phyloP scores from a whole-genome alignment of 2,113 vertebrate genomes.

The Hirundichthys speculiger region DNA sequence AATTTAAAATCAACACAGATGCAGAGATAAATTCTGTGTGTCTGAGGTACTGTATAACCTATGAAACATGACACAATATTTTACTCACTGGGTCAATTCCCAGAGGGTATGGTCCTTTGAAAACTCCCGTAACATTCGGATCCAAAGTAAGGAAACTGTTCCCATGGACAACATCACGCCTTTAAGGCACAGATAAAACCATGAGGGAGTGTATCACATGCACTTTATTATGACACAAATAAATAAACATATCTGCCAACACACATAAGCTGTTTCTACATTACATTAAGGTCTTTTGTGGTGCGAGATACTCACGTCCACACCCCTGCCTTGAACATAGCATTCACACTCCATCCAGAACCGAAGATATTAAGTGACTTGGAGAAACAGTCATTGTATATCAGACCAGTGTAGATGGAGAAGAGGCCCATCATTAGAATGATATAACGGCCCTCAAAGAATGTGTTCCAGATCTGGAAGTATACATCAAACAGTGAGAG shows the following conservation, averaged over 20 bases:
- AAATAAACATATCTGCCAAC: not conserved
- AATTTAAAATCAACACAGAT: not conserved
- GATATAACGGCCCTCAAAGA: conserved; percentile 95
- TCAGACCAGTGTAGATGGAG: conserved; percentile 94
- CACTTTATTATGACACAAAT: not conserved
- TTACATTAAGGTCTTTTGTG: not conserved
- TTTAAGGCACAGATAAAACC: conserved; percentile 40
- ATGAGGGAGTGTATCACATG: conserved; percentile 1
- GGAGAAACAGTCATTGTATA: conserved; percentile 99
- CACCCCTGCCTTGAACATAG: conserved; percentile 79
- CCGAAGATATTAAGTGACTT: conserved; percentile 95
- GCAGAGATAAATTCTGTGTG: not conserved
- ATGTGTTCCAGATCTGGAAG: conserved; percentile 89
- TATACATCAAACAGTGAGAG: conserved; percentile 12
- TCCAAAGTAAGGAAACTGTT: conserved; percentile 83
- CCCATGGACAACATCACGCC: not conserved
- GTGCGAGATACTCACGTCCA: conserved; percentile 82
- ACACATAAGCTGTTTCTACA: not conserved
- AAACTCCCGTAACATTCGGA: conserved; percentile 88
- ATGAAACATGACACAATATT: not conserved
- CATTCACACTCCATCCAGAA: conserved; percentile 89
- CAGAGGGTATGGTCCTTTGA: conserved; percentile 90
- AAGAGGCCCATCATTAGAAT: conserved; percentile 97
- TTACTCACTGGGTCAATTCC: conserved; percentile 95
- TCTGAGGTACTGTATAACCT: not conserved